Base-by-base conservation (phyloP, 2,797 vertebrate genomes). In the Acanthurus tractus region DNA sequence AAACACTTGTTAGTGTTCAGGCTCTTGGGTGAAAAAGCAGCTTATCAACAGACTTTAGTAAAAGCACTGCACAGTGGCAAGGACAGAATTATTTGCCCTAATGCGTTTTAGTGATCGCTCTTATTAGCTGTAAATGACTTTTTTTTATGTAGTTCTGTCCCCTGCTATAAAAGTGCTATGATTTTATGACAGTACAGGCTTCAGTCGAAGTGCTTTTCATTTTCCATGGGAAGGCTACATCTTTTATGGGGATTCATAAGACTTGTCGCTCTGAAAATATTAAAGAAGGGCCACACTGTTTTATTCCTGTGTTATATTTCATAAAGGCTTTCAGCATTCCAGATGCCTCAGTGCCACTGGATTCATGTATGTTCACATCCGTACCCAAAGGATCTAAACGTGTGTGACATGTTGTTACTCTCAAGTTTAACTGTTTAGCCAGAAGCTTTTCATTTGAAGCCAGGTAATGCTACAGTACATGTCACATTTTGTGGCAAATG, bases 81-180 rank as follows among this genome's bases (percentile, higher is more conserved):
- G 83, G 89, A 88, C 91, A 77, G 79, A 86, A 86, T 92, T 69
- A 84, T 91, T 88, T 90, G 74, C 83, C 75, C 71, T 90, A 93
- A 93, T 91, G 91, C 79, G 83, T 92, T 88, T 84, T 86, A 83
- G 79, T 74, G 73, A 86, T 86, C 40, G 40, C 85, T 88, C 85
- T 89, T 91, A 91, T 87, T 89, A 89, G 85, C 84, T 70, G 84
- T 73, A 87, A 87, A 92, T 88, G 68, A 83, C 76, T 34, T 92
- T 91, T 74, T 84, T 90, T 92, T 85, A 91, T 88, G 84, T 86
- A 77, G 82, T 84, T 83, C 79, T 80, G 76, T 88, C 83, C 66
- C 67, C 83, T 66, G 67, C 85, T 76, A 83, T 90, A 92, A 93
- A 90, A 91, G 84, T 84, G 83, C 74, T 79, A 82, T 79, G 83